Evolutionary conservation across 2,113 vertebrate species (phyloP).

Genomic region (Bufo gargarizans): DNA sequence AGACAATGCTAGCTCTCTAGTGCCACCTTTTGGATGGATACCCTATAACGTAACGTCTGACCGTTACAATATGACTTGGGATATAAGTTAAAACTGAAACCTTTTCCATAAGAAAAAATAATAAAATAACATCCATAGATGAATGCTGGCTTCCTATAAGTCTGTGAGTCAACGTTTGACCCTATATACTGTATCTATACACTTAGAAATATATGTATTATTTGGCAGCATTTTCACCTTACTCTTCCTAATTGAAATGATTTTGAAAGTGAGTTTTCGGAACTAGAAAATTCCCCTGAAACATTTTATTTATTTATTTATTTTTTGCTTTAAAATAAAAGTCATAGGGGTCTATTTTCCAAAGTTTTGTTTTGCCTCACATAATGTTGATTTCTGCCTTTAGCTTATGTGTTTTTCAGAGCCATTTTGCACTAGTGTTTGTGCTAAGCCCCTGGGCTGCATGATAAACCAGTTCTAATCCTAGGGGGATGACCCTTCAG

Average conservation of each 20-base stretch:
- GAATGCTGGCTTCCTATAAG: too few relatives aligned
- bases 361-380: not conserved
- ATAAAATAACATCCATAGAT: too few relatives aligned
- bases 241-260: not conserved
- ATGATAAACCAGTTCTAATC: conserved; percentile 18
- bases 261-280: not conserved
- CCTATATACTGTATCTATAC: not conserved
- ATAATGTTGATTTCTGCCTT: conserved; percentile 12
- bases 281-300: not conserved
- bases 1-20: too few relatives aligned
- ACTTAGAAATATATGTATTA: not conserved
- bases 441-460: conserved; percentile 4
- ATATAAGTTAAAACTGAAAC: too few relatives aligned
- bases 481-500: not conserved
- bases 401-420: not conserved
- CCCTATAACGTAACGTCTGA: too few relatives aligned
- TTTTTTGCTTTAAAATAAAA: not conserved
- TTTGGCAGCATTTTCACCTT: not conserved
- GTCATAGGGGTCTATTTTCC: not conserved
- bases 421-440: conserved; percentile 8
- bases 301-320: too few relatives aligned
- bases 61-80: too few relatives aligned
- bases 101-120: too few relatives aligned
- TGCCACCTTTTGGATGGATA: too few relatives aligned
- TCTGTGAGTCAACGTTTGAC: too few relatives aligned